A percentile compares a stretch with the other conserved stretches of the same genome.
phyloP scores from a whole-genome alignment of 1,140 invertebrate genomes.

The Calephelis nemesis region DNA sequence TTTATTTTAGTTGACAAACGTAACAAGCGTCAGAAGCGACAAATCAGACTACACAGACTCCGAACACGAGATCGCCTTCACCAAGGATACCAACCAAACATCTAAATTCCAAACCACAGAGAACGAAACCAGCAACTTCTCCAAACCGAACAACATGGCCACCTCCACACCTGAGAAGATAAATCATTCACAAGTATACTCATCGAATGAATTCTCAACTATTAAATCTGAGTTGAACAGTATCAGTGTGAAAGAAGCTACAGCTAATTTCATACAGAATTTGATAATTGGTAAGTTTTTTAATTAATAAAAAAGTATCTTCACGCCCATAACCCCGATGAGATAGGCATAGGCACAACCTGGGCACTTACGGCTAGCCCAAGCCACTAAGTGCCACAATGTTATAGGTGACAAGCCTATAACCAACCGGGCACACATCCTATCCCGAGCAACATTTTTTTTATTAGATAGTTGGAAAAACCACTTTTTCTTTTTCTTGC shows the following conservation, averaged over 20 bases:
- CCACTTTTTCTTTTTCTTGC: too few relatives aligned
- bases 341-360: too few relatives aligned
- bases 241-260: slow-evolving; percentile 17
- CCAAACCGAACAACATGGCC: slow-evolving; percentile 23
- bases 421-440: too few relatives aligned
- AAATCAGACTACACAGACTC: slow-evolving; percentile 46
- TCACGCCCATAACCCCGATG: too few relatives aligned
- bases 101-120: slow-evolving; percentile 9
- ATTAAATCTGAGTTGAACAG: slow-evolving; percentile 18
- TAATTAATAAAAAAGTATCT: background rate
- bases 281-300: slow-evolving; percentile 32
- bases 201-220: background rate
- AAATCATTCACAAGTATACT: background rate
- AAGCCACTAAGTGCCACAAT: too few relatives aligned
- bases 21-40: slow-evolving; percentile 50
- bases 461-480: too few relatives aligned
- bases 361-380: too few relatives aligned
- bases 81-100: slow-evolving; percentile 9
- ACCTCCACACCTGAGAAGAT: slow-evolving; percentile 26
- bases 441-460: too few relatives aligned
- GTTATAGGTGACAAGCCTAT: too few relatives aligned
- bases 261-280: slow-evolving; percentile 27
- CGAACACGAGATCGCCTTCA: slow-evolving; percentile 41
- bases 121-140: slow-evolving; percentile 1
- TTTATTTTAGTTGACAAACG: slow-evolving; percentile 56